Evolutionary conservation across 2,888 invertebrate genomes (phyloP).

Genomic region (Furcula furcula): DNA sequence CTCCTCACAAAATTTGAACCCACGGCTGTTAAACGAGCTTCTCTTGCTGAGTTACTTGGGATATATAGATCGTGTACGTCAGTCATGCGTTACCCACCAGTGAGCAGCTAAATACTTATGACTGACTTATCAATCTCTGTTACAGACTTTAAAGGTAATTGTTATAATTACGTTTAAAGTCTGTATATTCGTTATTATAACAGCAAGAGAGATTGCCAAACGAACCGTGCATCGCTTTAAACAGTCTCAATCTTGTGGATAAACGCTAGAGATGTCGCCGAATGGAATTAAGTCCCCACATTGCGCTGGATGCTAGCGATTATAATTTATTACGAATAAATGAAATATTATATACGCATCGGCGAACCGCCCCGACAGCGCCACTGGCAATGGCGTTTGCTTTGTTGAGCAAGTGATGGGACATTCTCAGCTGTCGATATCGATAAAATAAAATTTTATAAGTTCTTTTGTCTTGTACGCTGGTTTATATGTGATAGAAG

Average conservation of each 20-base stretch:
- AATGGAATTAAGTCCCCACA: slow-evolving; percentile 51
- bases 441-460: slow-evolving; percentile 1
- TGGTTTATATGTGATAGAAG: too few species aligned
- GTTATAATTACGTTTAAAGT: too few species aligned
- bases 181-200: not conserved
- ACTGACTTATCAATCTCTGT: too few species aligned
- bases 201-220: slow-evolving; percentile 6
- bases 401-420: slow-evolving; percentile 63
- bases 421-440: slow-evolving; percentile 22
- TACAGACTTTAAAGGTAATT: too few species aligned
- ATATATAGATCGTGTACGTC: too few species aligned
- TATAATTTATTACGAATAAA: slow-evolving; percentile 82
- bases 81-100: too few species aligned
- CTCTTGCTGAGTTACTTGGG: too few species aligned
- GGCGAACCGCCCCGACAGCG: slow-evolving; percentile 77
- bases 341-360: slow-evolving; percentile 82
- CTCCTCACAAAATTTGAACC: too few species aligned
- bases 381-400: slow-evolving; percentile 81
- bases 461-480: not conserved
- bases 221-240: slow-evolving; percentile 11
- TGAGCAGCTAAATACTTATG: too few species aligned
- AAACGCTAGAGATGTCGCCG: slow-evolving; percentile 19
- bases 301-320: slow-evolving; percentile 49
- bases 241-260: slow-evolving; percentile 3
- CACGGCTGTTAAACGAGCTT: too few species aligned